phyloP scores from a whole-genome alignment of 2,797 vertebrate species.

The Furcifer pardalis region DNA sequence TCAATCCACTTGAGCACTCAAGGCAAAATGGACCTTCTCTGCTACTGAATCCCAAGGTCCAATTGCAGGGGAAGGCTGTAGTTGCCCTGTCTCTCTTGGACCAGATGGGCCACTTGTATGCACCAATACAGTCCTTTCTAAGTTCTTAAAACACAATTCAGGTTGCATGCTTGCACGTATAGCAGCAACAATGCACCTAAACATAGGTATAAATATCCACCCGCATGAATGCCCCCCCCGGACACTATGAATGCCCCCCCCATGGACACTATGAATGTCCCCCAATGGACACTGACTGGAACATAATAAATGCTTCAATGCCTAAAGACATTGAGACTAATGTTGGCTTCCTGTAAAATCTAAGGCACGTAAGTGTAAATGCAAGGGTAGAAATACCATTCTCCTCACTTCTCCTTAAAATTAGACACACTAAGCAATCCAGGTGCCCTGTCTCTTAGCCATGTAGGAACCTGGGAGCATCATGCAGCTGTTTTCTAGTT shows the following conservation, averaged over 20 bases:
- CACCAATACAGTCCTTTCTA: neutral
- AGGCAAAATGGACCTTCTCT: neutral
- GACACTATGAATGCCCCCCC: no score
- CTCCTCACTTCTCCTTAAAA: neutral
- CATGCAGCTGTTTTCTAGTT: constrained; percentile 15
- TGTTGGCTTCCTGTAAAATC: neutral
- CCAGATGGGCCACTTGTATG: neutral
- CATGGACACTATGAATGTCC: no score
- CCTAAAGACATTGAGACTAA: neutral
- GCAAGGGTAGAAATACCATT: neutral
- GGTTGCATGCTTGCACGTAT: neutral
- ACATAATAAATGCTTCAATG: neutral
- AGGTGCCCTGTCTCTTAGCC: constrained; percentile 2
- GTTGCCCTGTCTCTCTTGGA: no score
- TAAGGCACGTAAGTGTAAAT: neutral
- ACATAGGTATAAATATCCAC: neutral
- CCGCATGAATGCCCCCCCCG: no score
- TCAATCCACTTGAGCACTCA: neutral
- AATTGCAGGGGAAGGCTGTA: no score
- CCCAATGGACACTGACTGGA: neutral
- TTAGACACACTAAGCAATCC: neutral
- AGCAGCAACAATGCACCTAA: neutral
- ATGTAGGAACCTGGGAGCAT: neutral
- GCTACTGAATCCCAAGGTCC: neutral
- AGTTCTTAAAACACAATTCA: neutral